Evolutionary conservation across 1,140 invertebrate genomes (phyloP), one percentile per base, ranked within the genome.

Genomic region (Choristoneura fumiferana): DNA sequence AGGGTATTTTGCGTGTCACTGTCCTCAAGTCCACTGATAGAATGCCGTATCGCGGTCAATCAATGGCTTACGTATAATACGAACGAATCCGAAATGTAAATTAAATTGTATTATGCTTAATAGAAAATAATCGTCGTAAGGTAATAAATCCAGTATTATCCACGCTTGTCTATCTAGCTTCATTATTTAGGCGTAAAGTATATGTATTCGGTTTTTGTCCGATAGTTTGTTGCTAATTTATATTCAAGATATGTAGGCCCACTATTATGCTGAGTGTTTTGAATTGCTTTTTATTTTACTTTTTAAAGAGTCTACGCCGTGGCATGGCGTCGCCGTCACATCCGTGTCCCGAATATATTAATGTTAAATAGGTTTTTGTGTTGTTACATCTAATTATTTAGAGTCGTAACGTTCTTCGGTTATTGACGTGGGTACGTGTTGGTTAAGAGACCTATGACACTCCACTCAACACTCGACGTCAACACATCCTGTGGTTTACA

Each of bases 301-400:
- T 70, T 72, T 71, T 52, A 69, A 67, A 62, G 18, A 67, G 62
- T 67, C 67, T 66, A 53, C 65, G 65, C 54, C 58, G 60, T 52
- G 61, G 52, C 58, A 59, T 52, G 61, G 52, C 64, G 58, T 58
- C 59, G 65, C 59, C 71, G 78, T 73, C 71, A 69, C 56, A 40
- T 54, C 62, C 66, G 69, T 75, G 76, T 65, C 45, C 61, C 45
- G 81, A 84, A 84, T 84, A 84, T 67, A 77, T 82, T 69, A 82
- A 84, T 77, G 71, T 56, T 81, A 78, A 79, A 78, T 78, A 72
- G 60, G 56, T 71, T 68, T 75, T 78, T 69, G 58, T 71, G 39
- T 49, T 29, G 22, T 29, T 57, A 53, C 64, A 58, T 65, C 29
- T 65, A 66, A 69, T 71, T 69, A 69, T 63, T 56, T 49, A 43